phyloP scores from a whole-genome alignment of 2,797 vertebrate genomes.

The Rhinophrynus dorsalis region DNA sequence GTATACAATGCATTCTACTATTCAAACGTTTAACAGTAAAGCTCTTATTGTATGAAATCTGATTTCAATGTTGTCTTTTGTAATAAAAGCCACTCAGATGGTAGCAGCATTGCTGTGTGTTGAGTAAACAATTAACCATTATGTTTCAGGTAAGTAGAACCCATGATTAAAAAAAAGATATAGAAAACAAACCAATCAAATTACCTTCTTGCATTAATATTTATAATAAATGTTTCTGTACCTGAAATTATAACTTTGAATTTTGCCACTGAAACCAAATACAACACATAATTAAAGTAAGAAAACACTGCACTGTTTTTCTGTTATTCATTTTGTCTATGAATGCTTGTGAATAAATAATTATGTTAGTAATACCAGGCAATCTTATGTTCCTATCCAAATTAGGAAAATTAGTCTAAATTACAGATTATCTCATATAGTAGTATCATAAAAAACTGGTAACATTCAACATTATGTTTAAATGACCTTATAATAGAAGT shows the following conservation, averaged over 20 bases:
- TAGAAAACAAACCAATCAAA: too few species aligned
- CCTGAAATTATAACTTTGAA: background rate
- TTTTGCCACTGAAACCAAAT: background rate
- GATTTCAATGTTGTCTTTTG: too few species aligned
- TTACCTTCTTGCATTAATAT: background rate
- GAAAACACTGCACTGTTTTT: slow-evolving; percentile 55
- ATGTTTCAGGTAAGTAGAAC: too few species aligned
- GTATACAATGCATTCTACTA: too few species aligned
- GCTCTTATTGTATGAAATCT: too few species aligned
- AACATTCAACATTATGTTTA: slow-evolving; percentile 50
- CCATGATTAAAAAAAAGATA: too few species aligned
- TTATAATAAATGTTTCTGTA: background rate
- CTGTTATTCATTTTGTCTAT: slow-evolving; percentile 59
- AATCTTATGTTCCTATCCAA: slow-evolving; percentile 61
- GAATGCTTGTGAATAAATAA: slow-evolving; percentile 58
- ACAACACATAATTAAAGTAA: slow-evolving; percentile 51
- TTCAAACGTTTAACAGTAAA: too few species aligned
- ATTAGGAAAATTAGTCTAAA: slow-evolving; percentile 64
- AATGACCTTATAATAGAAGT: slow-evolving; percentile 48
- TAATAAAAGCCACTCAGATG: too few species aligned
- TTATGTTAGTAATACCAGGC: slow-evolving; percentile 63
- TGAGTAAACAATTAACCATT: too few species aligned
- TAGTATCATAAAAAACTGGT: slow-evolving; percentile 45
- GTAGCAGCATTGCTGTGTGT: too few species aligned
- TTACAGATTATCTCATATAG: slow-evolving; percentile 24